Percentiles rank a stretch among this genome's conserved stretches.
These are phyloP conservation scores for Rhynchomys soricoides DNA, from an alignment of 2,113 vertebrate species.

Conservation along the genomic window DNA sequence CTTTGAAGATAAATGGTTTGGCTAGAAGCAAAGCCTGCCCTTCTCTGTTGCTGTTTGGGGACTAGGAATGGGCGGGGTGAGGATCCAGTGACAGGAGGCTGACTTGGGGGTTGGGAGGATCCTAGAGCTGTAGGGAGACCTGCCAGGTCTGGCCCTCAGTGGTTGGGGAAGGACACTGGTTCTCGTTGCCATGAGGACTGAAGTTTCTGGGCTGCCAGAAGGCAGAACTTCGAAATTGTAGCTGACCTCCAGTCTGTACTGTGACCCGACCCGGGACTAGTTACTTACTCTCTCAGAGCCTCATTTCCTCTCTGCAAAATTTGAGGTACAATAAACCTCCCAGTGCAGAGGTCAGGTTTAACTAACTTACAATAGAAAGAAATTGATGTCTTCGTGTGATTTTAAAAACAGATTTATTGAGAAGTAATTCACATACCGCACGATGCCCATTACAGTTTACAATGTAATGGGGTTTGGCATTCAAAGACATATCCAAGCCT, in stretches of 20 bases:
- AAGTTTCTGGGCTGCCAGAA: too few relatives aligned
- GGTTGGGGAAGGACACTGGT: fast-evolving
- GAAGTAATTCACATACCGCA: background rate
- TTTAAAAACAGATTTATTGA: background rate
- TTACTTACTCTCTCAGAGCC: background rate
- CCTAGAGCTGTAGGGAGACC: too few relatives aligned
- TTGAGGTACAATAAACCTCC: background rate
- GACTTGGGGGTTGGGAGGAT: background rate
- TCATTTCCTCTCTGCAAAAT: background rate
- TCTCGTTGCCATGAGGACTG: fast-evolving
- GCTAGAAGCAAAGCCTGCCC: background rate
- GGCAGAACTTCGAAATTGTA: background rate
- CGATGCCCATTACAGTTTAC: background rate
- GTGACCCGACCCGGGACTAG: too few relatives aligned
- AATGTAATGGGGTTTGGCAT: background rate
- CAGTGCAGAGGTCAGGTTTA: fast-evolving
- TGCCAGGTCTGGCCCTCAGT: background rate
- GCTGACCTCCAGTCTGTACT: too few relatives aligned
- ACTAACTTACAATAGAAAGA: background rate
- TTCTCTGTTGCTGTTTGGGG: background rate
- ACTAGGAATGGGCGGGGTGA: background rate
- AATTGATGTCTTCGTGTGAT: background rate
- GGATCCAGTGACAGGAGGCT: background rate
- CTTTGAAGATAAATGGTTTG: slow-evolving; percentile 23
- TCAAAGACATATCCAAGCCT: background rate